A percentile compares a stretch with the other conserved stretches of the same genome.
These are phyloP conservation scores for Heteropelma amictum DNA, from an alignment of 2,888 invertebrate genomes.

Conservation along the genomic window DNA sequence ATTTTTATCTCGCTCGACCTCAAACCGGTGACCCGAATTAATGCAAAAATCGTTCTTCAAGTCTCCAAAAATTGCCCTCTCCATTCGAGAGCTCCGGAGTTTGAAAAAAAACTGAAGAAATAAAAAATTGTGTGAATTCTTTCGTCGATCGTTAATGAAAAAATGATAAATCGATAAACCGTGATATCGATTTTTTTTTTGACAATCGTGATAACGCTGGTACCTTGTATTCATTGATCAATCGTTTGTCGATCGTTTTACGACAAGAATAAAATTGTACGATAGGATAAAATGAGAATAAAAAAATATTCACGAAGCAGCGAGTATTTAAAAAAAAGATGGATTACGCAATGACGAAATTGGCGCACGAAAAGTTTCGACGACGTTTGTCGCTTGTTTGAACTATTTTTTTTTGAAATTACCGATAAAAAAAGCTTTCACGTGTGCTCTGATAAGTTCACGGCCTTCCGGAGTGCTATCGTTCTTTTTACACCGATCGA, in stretches of 20 bases:
- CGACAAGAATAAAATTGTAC: no score
- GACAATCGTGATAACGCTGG: no score
- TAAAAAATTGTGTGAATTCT: no score
- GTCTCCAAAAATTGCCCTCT: not conserved
- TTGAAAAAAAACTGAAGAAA: not conserved
- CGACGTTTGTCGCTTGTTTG: not conserved
- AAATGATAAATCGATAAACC: no score
- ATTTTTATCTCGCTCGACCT: conserved; percentile 14
- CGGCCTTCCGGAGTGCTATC: conserved; percentile 31
- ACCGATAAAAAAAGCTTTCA: conserved; percentile 40
- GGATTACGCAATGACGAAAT: no score
- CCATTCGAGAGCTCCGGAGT: not conserved
- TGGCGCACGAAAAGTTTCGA: not conserved
- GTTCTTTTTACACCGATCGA: not conserved
- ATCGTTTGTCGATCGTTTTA: no score
- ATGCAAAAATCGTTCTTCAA: not conserved
- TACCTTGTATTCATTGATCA: no score
- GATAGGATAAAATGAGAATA: no score
- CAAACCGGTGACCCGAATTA: conserved; percentile 45
- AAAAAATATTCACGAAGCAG: no score
- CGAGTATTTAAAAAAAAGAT: no score
- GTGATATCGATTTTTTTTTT: no score
- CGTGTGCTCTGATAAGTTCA: conserved; percentile 5
- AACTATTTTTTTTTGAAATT: conserved; percentile 53
- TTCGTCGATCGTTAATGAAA: no score